A percentile compares a stretch with the other conserved stretches of the same genome.
Conservation (phyloP, 23 tunicate genomes). For the Oikopleura vanhoeffeni region DNA sequence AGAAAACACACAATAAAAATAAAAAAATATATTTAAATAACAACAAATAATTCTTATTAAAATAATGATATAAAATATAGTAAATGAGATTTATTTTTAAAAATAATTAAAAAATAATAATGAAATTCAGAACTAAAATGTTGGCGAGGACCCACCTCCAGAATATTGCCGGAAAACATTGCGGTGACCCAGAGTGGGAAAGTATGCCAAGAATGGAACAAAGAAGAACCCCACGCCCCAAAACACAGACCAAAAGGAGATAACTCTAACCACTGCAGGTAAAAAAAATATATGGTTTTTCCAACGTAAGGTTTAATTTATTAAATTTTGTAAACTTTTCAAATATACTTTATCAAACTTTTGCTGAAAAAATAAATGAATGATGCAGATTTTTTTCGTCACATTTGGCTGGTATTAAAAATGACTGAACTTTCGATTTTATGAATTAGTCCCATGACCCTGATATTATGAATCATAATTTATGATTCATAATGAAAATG, state of each 20-base stretch:
- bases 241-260: neutral
- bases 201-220: neutral
- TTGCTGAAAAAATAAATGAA: neutral
- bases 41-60: too few relatives aligned
- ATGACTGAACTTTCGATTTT: neutral
- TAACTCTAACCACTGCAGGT: neutral
- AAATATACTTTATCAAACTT: neutral
- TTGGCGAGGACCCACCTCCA: slow-evolving; percentile 8
- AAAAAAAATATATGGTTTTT: neutral
- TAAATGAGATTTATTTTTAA: too few relatives aligned
- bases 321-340: too few relatives aligned
- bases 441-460: too few relatives aligned
- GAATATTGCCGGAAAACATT: neutral
- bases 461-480: too few relatives aligned
- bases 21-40: too few relatives aligned
- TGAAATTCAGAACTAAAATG: neutral
- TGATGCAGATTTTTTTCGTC: neutral
- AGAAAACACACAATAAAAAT: too few relatives aligned
- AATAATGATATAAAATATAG: too few relatives aligned
- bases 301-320: neutral
- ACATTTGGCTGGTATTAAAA: neutral
- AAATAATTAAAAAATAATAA: neutral
- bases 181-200: neutral
- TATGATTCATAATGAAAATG: too few relatives aligned
- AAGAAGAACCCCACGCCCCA: neutral